These are phyloP conservation scores for Lepilemur septentrionalis DNA, from an alignment of 2,797 vertebrate genomes.

Conservation along the genomic window DNA sequence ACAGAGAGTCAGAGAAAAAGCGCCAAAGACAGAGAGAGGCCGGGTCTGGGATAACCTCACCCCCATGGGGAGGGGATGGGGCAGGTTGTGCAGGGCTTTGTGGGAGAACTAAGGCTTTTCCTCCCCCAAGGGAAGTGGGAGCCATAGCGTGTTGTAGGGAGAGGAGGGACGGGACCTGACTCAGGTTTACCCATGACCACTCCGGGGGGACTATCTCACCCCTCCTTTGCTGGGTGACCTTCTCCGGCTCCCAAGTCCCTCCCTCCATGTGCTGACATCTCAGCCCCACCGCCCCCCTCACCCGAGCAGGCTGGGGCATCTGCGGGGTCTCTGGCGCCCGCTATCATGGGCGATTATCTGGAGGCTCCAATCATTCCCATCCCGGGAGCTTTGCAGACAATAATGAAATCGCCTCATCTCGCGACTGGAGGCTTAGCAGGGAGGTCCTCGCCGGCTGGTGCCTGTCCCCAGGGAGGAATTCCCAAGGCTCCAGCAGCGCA, in stretches of 20 bases:
- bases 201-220: not conserved
- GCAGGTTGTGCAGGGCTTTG: not conserved
- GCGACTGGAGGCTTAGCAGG: not conserved
- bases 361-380: not conserved
- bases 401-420: constrained; percentile 36
- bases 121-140: not conserved
- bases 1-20: not conserved
- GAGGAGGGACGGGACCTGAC: not conserved
- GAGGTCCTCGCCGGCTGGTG: not conserved
- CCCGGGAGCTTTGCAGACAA: not conserved
- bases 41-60: not conserved
- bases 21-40: not conserved
- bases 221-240: not conserved
- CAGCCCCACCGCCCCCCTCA: no score
- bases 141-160: not conserved
- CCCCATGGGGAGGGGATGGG: rapidly evolving
- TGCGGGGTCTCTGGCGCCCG: not conserved
- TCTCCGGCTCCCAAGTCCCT: not conserved
- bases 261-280: not conserved
- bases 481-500: not conserved
- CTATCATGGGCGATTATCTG: not conserved
- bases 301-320: not conserved
- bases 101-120: not conserved
- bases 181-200: not conserved
- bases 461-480: not conserved